Percentiles rank a stretch among this genome's conserved stretches.
phyloP scores from a whole-genome alignment of 2,888 invertebrate species.

The Platypus cylindrus region DNA sequence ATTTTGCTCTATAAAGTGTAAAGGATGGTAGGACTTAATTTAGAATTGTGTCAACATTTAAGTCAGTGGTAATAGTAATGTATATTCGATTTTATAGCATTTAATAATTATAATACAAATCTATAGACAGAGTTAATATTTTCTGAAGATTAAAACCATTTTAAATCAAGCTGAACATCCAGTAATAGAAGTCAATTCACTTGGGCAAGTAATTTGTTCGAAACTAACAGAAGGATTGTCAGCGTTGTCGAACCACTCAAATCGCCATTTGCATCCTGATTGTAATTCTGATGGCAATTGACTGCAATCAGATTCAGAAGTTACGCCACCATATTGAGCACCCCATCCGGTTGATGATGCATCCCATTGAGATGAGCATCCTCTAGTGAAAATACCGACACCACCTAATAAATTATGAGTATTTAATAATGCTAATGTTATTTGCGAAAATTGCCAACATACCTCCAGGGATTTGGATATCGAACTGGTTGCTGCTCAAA shows the following conservation, averaged over 20 bases:
- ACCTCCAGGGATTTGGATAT: slow-evolving; percentile 15
- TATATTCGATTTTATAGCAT: too few species aligned
- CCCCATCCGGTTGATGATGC: slow-evolving; percentile 16
- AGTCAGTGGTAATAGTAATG: too few species aligned
- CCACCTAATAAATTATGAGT: slow-evolving; percentile 11
- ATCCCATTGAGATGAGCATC: slow-evolving; percentile 16
- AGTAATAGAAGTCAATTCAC: slow-evolving; percentile 6
- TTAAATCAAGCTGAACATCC: slow-evolving; percentile 2
- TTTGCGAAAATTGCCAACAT: too few species aligned
- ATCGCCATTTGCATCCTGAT: slow-evolving; percentile 16
- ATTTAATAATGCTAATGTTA: too few species aligned
- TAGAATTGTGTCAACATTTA: too few species aligned
- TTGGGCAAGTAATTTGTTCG: slow-evolving; percentile 14
- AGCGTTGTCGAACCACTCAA: slow-evolving; percentile 14
- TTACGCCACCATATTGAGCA: slow-evolving; percentile 15
- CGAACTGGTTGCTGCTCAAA: slow-evolving; percentile 14
- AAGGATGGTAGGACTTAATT: too few species aligned
- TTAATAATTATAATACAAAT: too few species aligned
- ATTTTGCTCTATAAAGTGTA: too few species aligned
- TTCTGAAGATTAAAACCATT: too few species aligned
- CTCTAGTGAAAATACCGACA: slow-evolving; percentile 16
- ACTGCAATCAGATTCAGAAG: slow-evolving; percentile 11
- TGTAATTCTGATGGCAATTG: slow-evolving; percentile 13
- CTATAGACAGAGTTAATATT: too few species aligned
- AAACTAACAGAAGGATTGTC: slow-evolving; percentile 15